Evolutionary conservation across 2,888 invertebrate species (phyloP).

Genomic region (Lysandra bellargus): DNA sequence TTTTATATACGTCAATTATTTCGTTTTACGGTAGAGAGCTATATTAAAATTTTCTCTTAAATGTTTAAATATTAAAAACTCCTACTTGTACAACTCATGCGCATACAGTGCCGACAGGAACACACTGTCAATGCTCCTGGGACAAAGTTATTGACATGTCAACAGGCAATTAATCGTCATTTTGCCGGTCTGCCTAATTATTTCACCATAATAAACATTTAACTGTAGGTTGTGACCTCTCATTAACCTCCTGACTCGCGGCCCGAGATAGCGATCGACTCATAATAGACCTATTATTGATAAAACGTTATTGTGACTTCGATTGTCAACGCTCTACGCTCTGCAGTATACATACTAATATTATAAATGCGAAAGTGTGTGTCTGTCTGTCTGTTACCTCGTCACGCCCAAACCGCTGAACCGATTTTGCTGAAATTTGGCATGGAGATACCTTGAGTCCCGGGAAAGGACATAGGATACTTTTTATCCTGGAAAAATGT

Average conservation of each 20-base stretch:
- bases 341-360: background rate
- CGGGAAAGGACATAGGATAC: too few relatives aligned
- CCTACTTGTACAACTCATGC: background rate
- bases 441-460: too few relatives aligned
- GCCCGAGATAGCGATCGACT: constrained; percentile 15
- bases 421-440: too few relatives aligned
- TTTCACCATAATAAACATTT: constrained; percentile 14
- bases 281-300: constrained; percentile 21
- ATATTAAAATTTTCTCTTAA: too few relatives aligned
- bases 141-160: background rate
- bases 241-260: constrained; percentile 17
- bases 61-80: background rate
- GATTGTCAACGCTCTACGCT: background rate
- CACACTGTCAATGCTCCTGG: background rate
- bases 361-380: too few relatives aligned
- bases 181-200: constrained; percentile 2
- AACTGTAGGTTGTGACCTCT: constrained; percentile 8
- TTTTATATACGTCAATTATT: too few relatives aligned
- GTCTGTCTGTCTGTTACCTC: too few relatives aligned
- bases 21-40: too few relatives aligned
- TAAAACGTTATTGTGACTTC: constrained; percentile 7
- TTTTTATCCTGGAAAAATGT: too few relatives aligned
- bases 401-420: too few relatives aligned
- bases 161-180: background rate
- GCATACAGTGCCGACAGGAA: background rate